phyloP scores from a whole-genome alignment of 2,888 invertebrate genomes.

The Acholoe squamosa region DNA sequence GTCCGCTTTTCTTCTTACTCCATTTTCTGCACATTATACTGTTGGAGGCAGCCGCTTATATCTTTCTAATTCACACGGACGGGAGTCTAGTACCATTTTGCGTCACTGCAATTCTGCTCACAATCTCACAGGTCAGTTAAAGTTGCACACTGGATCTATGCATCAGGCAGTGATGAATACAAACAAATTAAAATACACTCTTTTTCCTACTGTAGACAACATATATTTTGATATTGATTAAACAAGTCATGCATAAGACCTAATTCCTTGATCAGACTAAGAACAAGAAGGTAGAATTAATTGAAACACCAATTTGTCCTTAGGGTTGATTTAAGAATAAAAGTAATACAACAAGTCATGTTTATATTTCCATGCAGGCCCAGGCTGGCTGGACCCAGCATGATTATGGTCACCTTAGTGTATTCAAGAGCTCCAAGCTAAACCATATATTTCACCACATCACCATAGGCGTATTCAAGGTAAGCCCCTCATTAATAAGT shows the following conservation, averaged over 20 bases:
- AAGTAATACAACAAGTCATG: background rate
- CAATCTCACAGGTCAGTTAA: slow-evolving; percentile 78
- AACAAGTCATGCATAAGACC: too few species aligned
- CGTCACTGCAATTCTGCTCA: slow-evolving; percentile 73
- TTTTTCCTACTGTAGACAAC: too few species aligned
- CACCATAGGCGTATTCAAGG: slow-evolving; percentile 80
- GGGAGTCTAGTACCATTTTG: slow-evolving; percentile 75
- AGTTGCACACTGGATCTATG: too few species aligned
- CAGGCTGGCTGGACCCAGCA: slow-evolving; percentile 82
- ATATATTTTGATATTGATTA: too few species aligned
- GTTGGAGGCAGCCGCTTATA: slow-evolving; percentile 75
- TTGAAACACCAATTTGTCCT: too few species aligned
- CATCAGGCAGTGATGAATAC: too few species aligned
- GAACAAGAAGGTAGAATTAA: too few species aligned
- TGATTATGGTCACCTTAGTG: slow-evolving; percentile 82
- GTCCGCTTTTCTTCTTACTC: slow-evolving; percentile 73
- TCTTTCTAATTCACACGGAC: slow-evolving; percentile 74
- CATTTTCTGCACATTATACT: slow-evolving; percentile 74
- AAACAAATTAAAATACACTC: too few species aligned
- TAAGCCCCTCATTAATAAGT: slow-evolving; percentile 67
- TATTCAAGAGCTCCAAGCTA: slow-evolving; percentile 76
- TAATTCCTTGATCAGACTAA: too few species aligned
- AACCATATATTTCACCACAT: slow-evolving; percentile 80
- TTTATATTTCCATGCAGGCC: slow-evolving; percentile 75
- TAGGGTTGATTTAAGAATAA: too few species aligned